Base-by-base conservation (phyloP, 1,140 invertebrate genomes). In the Micrasema longulum region DNA sequence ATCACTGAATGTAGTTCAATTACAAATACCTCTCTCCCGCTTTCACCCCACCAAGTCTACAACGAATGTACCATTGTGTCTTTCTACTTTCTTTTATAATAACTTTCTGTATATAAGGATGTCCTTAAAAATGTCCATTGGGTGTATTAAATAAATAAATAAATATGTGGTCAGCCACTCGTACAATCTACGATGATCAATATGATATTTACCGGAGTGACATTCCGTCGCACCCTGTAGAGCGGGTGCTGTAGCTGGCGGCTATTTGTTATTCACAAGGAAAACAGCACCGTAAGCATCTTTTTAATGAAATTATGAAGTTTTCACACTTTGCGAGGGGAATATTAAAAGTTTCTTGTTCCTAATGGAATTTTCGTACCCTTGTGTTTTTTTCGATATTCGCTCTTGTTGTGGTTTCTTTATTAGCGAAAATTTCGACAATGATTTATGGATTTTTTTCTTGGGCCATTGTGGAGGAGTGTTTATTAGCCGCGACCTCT, bases 221-320 rank as follows among this genome's bases (percentile, higher is more conserved):
- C n/a, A n/a, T n/a, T n/a, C n/a, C n/a, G n/a, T n/a, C n/a, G 7
- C 26, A 31, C 22, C 41, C 38, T 16, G 11, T 36, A 16, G 16
- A 7, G 26, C 7, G 26, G 7, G 26, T 31, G 7, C 26, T 4
- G 22, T 23, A 18, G 31, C 36, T 66, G 65, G 53, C 68, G 68
- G 74, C 68, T 76, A 76, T 76, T 76, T 76, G 74, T 73, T 72
- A 73, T 76, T 76, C 74, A 76, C 71, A 76, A 76, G 74, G 69
- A 76, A 76, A 76, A 76, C 68, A 76, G 74, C 74, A 76, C 63
- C 74, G 74, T 76, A 76, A 76, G 74, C 71, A 72, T 72, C 62
- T 76, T 76, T 76, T 76, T 76, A 76, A 76, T 76, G 74, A 76
- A 76, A 76, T 76, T 76, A 76, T 75, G 72, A 76, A 73, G 74